Base-by-base conservation (phyloP, 1,140 invertebrate species). In the Argopecten irradians region DNA sequence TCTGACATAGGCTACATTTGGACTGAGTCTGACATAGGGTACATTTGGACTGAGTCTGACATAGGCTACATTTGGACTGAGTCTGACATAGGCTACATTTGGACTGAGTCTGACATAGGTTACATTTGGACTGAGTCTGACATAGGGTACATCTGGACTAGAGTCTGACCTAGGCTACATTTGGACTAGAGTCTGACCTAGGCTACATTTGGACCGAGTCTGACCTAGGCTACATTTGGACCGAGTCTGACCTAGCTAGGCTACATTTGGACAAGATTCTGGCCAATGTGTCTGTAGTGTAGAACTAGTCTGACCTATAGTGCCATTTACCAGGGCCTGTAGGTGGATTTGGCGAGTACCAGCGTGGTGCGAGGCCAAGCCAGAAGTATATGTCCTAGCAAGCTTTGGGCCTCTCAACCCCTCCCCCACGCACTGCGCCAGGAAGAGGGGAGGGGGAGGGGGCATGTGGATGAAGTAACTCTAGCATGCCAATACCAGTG, bases 261-360 rank as follows among this genome's bases (percentile, higher is more conserved):
- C 3, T 71, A 71, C n/a, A 8, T 1, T 71, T 71, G 55, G n/a
- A 71, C 55, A 28, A 28, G 55, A n/a, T n/a, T 71, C 55, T n/a
- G n/a, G 19, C 13, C 22, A 28, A 11, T 28, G 22, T 71, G n/a
- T 71, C 55, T 71, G 14, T 71, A 71, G 22, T 28, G 55, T 71
- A 28, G 16, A 71, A 71, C 22, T 71, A n/a, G n/a, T 71, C 55
- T 71, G 55, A n/a, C 22, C 55, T 71, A 28, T n/a, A n/a, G 55
- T 71, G 55, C 55, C 55, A 71, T 71, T 71, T 71, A 71, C 55
- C 55, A 39, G 55, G 55, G 55, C 28, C n/a, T 71, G 55, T 71
- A 71, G 55, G 28, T 71, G 11, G 55, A 71, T 71, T 71, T 71
- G 55, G 55, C 55, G 55, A 71, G 55, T 28, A n/a, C 55, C 55